A percentile compares a stretch with the other conserved stretches of the same genome.
Evolutionary conservation across 2,797 vertebrate genomes (phyloP).

Genomic region (Halcyon smyrnensis): DNA sequence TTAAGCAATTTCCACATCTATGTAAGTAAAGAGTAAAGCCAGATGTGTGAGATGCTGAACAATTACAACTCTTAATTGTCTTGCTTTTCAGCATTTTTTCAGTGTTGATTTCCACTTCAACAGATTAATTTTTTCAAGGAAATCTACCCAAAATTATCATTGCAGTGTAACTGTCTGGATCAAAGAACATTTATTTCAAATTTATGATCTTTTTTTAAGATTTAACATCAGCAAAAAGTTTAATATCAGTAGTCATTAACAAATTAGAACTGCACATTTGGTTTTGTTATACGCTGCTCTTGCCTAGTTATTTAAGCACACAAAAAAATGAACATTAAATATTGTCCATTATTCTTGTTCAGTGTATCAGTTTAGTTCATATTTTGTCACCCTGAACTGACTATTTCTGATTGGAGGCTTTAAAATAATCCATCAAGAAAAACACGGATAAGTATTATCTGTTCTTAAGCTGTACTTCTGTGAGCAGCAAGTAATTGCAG

Average conservation of each 20-base stretch:
- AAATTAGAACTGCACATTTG: neutral
- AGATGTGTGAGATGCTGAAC: neutral
- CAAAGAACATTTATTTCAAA: constrained; percentile 5
- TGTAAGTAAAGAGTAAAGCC: neutral
- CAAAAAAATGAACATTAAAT: neutral
- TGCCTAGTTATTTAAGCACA: neutral
- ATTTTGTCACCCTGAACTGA: neutral
- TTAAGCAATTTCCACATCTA: neutral
- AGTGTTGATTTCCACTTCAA: neutral
- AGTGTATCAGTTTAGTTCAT: neutral
- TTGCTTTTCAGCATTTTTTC: neutral
- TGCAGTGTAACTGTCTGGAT: neutral
- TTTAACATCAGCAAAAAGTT: neutral
- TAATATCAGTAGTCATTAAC: neutral
- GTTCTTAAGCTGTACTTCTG: neutral
- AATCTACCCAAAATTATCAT: neutral
- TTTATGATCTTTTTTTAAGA: neutral
- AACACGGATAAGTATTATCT: neutral
- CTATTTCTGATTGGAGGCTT: neutral
- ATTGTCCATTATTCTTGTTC: neutral
- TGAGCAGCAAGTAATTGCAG: neutral
- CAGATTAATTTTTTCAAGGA: neutral
- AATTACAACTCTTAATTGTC: neutral
- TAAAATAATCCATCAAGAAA: neutral
- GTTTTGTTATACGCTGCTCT: neutral